Evolutionary conservation across 2,113 vertebrate species (phyloP).

Genomic region (Prietella phreatophila): DNA sequence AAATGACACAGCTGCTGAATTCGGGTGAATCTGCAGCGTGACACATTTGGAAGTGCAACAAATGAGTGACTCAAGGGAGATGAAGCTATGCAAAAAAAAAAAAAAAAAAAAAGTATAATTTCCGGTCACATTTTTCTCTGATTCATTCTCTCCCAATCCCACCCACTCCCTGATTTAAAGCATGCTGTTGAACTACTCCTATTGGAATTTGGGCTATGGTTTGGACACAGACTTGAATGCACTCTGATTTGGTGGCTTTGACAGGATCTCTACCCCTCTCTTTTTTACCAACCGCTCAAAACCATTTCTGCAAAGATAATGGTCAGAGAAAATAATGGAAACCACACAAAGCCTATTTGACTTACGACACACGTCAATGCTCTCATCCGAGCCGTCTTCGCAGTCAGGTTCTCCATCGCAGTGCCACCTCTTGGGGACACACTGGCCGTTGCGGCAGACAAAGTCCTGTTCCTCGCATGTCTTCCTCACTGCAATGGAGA

Average conservation of each 20-base stretch:
- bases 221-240: neutral
- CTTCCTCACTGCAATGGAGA: constrained; percentile 80
- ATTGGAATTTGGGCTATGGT: neutral
- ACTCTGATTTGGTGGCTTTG: neutral
- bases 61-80: constrained; percentile 8
- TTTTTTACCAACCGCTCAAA: neutral
- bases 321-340: neutral
- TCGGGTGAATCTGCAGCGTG: constrained; percentile 18
- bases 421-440: constrained; percentile 91
- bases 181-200: neutral
- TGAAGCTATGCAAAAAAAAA: neutral
- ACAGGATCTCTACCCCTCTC: neutral
- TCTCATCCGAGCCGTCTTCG: constrained; percentile 92
- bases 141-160: neutral
- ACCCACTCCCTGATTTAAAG: neutral
- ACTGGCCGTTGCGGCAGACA: constrained; percentile 88
- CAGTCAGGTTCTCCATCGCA: constrained; percentile 96
- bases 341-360: constrained; percentile 42
- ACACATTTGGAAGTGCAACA: neutral
- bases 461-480: constrained; percentile 86
- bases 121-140: neutral
- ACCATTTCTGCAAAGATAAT: neutral
- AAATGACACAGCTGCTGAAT: constrained; percentile 31
- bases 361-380: constrained; percentile 89
- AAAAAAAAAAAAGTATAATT: neutral